These are phyloP conservation scores for Parambassis ranga DNA, from an alignment of 2,797 vertebrate species.

Conservation along the genomic window DNA sequence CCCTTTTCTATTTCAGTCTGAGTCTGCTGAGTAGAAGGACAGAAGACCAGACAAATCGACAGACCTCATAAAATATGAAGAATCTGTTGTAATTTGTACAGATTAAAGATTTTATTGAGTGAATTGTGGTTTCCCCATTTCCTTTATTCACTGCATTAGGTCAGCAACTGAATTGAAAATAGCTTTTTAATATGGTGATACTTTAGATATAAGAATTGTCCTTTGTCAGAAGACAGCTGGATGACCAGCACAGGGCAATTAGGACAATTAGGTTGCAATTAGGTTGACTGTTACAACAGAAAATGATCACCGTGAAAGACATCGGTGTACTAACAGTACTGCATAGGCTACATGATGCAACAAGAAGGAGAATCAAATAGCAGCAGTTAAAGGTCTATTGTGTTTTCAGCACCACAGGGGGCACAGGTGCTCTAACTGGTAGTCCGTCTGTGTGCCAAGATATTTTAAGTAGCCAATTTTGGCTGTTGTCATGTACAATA, in stretches of 20 bases:
- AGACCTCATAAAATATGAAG: slow-evolving; percentile 13
- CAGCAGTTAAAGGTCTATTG: neutral
- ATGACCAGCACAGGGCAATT: too few species aligned
- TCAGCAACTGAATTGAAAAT: too few species aligned
- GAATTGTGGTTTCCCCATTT: neutral
- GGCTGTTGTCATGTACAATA: slow-evolving; percentile 5
- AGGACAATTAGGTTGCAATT: neutral
- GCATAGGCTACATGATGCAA: neutral
- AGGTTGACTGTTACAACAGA: neutral
- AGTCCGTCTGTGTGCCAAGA: slow-evolving; percentile 5
- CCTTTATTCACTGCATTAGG: neutral
- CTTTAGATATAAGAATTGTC: too few species aligned
- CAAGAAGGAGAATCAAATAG: slow-evolving; percentile 11
- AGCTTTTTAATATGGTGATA: too few species aligned
- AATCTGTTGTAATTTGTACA: neutral
- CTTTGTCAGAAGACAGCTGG: too few species aligned
- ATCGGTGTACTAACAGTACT: neutral
- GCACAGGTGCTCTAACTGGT: slow-evolving; percentile 26
- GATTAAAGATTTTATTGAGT: neutral
- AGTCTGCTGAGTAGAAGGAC: neutral
- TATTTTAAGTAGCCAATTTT: slow-evolving; percentile 43
- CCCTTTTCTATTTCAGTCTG: neutral
- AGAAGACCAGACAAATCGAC: neutral
- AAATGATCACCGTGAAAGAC: neutral
- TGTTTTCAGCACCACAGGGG: slow-evolving; percentile 4